Conservation (phyloP, 2,888 invertebrate genomes). For the Seira musarum region DNA sequence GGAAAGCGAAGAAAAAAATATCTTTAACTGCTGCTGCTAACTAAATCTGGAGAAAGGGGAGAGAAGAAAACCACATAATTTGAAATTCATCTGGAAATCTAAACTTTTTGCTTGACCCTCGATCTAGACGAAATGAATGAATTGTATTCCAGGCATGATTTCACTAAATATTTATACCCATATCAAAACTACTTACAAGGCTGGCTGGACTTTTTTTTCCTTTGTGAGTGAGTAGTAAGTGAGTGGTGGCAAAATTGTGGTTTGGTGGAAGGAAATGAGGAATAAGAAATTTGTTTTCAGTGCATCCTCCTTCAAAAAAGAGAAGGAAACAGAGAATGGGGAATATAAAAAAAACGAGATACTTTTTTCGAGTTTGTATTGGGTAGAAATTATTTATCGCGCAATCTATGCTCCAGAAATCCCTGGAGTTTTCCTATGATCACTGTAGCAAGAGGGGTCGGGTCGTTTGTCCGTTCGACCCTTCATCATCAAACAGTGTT, state of each 20-base stretch:
- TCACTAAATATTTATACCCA: constrained; percentile 59
- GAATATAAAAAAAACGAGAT: constrained; percentile 44
- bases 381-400: constrained; percentile 61
- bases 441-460: constrained; percentile 53
- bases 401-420: constrained; percentile 49
- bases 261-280: constrained; percentile 3
- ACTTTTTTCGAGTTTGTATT: constrained; percentile 38
- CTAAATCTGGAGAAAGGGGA: background rate
- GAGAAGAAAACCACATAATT: constrained; percentile 5
- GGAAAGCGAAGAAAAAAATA: no score
- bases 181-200: constrained; percentile 22
- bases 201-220: constrained; percentile 21
- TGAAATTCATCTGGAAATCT: constrained; percentile 2
- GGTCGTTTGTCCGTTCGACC: constrained; percentile 29
- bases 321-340: constrained; percentile 2
- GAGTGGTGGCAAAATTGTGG: background rate
- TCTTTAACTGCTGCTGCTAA: no score
- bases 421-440: constrained; percentile 51
- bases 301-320: background rate
- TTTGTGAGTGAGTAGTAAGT: background rate
- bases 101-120: background rate
- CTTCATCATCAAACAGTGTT: constrained; percentile 53
- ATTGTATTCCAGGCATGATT: constrained; percentile 51
- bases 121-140: constrained; percentile 15
- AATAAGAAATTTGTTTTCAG: background rate